Percentiles rank a stretch among this genome's conserved stretches.
Conservation (phyloP, 2,113 vertebrate genomes). For the Grallaria varia region DNA sequence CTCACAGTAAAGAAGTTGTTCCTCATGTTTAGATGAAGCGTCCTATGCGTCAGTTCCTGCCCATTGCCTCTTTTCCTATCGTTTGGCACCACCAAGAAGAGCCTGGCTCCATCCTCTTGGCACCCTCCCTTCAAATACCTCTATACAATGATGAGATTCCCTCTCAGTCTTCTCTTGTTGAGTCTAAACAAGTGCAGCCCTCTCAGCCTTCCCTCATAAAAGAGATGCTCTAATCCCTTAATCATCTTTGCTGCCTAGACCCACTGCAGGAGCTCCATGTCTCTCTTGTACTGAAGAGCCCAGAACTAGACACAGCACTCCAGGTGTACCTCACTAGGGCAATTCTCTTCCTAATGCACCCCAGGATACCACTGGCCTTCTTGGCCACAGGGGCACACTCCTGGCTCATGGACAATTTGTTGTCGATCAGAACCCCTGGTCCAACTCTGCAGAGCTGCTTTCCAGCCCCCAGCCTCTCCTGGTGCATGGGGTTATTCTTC, state of each 20-base stretch:
- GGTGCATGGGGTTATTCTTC: background rate
- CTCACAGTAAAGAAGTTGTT: background rate
- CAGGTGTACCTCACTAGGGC: background rate
- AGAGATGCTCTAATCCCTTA: background rate
- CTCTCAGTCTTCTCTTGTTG: background rate
- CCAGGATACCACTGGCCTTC: background rate
- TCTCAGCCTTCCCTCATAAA: background rate
- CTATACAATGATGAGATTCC: background rate
- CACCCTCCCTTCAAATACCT: background rate
- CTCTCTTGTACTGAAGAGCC: background rate
- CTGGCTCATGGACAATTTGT: background rate
- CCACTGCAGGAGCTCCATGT: too few species aligned
- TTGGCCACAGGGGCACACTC: background rate
- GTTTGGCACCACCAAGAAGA: background rate
- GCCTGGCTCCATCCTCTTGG: background rate
- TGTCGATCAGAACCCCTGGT: background rate
- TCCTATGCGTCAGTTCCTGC: background rate
- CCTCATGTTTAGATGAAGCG: background rate
- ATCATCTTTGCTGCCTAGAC: background rate
- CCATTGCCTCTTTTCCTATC: background rate
- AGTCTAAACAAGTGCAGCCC: background rate
- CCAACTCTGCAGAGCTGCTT: background rate
- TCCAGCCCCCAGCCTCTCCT: background rate
- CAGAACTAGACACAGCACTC: background rate
- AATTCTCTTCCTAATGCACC: background rate